These are phyloP conservation scores for Dasysyrphus tricinctus DNA, from an alignment of 2,888 invertebrate species.

Conservation along the genomic window DNA sequence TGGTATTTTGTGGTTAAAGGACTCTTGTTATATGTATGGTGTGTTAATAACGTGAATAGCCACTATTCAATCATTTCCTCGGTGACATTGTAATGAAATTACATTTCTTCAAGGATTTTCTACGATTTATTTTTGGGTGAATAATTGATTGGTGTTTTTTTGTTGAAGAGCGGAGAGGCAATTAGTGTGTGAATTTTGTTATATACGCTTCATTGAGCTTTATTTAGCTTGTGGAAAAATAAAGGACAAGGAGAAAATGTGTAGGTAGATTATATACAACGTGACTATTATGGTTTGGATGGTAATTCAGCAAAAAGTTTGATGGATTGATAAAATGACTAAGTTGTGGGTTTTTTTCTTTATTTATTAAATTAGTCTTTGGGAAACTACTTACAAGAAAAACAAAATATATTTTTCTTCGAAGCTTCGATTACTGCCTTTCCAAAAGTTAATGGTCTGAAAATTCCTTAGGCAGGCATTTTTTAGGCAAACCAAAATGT, in stretches of 20 bases:
- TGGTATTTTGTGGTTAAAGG: neutral
- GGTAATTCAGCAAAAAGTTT: neutral
- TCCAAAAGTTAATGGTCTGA: no score
- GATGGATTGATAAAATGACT: neutral
- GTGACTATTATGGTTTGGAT: neutral
- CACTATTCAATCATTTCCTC: slow-evolving; percentile 64
- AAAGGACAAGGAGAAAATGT: slow-evolving; percentile 10
- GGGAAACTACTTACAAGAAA: no score
- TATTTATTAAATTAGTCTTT: neutral
- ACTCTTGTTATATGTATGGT: neutral
- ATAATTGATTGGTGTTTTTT: slow-evolving; percentile 44
- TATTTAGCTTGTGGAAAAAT: slow-evolving; percentile 1
- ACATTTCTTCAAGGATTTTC: slow-evolving; percentile 52
- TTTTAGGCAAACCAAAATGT: no score
- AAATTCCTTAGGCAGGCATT: no score
- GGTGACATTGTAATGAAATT: slow-evolving; percentile 67
- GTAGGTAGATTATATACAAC: neutral
- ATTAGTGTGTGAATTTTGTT: slow-evolving; percentile 43
- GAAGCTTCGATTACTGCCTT: no score
- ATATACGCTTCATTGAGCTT: slow-evolving; percentile 50
- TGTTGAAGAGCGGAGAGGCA: slow-evolving; percentile 2
- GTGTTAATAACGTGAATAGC: slow-evolving; percentile 54
- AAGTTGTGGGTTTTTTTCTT: neutral
- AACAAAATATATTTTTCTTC: no score
- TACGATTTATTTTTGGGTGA: slow-evolving; percentile 67